A percentile compares a stretch with the other conserved stretches of the same genome.
Evolutionary conservation across 2,797 vertebrate species (phyloP).

Genomic region (Orientallactaga sibirica): DNA sequence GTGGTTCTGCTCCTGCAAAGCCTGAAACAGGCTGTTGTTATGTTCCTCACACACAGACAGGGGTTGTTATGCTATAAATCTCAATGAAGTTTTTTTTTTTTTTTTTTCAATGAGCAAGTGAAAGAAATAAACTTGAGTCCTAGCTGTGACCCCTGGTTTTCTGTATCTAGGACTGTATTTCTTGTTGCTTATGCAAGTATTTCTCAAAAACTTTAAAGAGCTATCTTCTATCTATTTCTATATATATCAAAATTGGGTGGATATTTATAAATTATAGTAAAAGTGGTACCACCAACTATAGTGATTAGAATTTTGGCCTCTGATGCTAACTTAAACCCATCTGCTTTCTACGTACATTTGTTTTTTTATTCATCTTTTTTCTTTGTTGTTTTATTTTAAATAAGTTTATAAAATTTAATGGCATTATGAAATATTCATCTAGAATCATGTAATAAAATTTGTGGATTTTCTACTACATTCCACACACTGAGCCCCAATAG

Average conservation of each 20-base stretch:
- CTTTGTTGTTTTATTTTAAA: background rate
- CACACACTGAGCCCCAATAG: background rate
- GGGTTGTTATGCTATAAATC: background rate
- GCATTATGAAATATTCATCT: background rate
- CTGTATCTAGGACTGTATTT: background rate
- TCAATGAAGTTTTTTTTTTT: background rate
- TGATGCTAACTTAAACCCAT: background rate
- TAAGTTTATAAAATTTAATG: background rate
- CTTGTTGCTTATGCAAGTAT: background rate
- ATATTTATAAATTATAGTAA: background rate
- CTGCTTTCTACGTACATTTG: background rate
- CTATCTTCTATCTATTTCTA: background rate
- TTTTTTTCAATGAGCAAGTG: background rate
- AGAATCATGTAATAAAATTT: background rate
- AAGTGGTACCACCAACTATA: background rate
- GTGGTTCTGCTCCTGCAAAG: background rate
- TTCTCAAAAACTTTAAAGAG: slow-evolving; percentile 36
- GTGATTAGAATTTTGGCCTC: background rate
- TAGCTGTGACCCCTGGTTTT: background rate
- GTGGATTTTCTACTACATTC: background rate
- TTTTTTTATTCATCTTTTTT: background rate
- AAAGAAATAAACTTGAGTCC: background rate
- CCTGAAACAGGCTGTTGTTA: too few relatives aligned
- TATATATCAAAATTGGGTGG: background rate
- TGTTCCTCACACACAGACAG: background rate